Evolutionary conservation across 2,888 invertebrate species (phyloP).

Genomic region (Melinaea marsaeus): DNA sequence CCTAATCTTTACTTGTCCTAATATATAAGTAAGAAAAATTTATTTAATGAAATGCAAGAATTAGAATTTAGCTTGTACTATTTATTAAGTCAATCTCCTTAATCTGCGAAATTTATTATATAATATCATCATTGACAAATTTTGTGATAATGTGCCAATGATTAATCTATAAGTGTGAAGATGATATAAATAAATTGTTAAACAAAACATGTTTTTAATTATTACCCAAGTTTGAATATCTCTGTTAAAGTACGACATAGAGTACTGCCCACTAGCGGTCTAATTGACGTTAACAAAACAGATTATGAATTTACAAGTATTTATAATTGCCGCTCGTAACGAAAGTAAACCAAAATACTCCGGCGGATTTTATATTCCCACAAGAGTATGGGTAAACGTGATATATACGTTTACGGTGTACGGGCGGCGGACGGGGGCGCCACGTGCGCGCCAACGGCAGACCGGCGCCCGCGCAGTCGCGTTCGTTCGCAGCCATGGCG

Average conservation of each 20-base stretch:
- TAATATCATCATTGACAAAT: conserved; percentile 65
- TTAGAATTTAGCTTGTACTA: too few species aligned
- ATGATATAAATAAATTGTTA: conserved; percentile 11
- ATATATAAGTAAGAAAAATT: too few species aligned
- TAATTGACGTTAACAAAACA: conserved; percentile 12
- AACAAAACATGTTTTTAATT: not conserved
- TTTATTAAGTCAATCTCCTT: too few species aligned
- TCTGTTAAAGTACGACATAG: too few species aligned
- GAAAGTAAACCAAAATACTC: conserved; percentile 60
- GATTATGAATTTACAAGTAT: conserved; percentile 21
- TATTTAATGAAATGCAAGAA: too few species aligned
- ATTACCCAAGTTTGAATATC: not conserved
- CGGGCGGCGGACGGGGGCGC: conserved; percentile 37
- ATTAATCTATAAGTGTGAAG: conserved; percentile 59
- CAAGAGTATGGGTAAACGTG: conserved; percentile 54
- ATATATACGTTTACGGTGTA: conserved; percentile 40
- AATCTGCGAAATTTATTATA: too few species aligned
- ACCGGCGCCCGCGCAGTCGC: conserved; percentile 67
- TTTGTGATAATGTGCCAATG: conserved; percentile 79
- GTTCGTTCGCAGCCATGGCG: conserved; percentile 78
- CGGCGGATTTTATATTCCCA: conserved; percentile 58
- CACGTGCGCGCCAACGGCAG: conserved; percentile 48
- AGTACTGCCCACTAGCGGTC: not conserved
- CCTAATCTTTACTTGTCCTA: too few species aligned
- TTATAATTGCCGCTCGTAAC: conserved; percentile 50